Evolutionary conservation across 2,113 vertebrate genomes (phyloP), one percentile per base, ranked within the genome.

Genomic region (Paedocypris sp.): DNA sequence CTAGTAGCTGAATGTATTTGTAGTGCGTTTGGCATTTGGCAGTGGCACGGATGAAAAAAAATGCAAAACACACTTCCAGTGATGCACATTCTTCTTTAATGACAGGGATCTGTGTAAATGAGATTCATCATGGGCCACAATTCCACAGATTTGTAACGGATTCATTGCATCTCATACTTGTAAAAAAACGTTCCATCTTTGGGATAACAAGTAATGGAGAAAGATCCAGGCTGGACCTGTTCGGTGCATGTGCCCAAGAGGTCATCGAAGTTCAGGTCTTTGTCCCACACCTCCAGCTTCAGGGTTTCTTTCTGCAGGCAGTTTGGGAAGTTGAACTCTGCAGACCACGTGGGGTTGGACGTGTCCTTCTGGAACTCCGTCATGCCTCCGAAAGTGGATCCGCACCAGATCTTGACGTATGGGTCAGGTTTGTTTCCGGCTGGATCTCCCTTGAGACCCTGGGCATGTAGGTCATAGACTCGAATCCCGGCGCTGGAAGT

Each of bases 271-370:
- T 19, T 42, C 13, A 68, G 13, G 10, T 68, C 52, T 33, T 63
- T 58, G 52, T 68, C 66, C 66, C 66, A 68, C 20, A 68, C 35
- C 38, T 68, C 51, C 3, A 68, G 9, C 15, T 26, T 63, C 8
- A 62, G 52, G 45, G 2, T 18, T 5, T 50, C 19, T 3, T 19
- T 11, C 2, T 3, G 3, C 12, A 2, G 43, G 28, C 60, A 54
- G 10, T 29, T 5, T 0, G 18, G 25, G 20, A 68, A 63, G 38
- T 11, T 26, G 16, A 68, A 63, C 4, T 3, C 10, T 3, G 43
- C 29, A 4, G n/a, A 18, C 60, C 60, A 62, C 1, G 7, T 4
- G 4, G 59, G 66, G 4, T 25, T 62, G 10, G 26, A 6, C 2
- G 6, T 57, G 16, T 20, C 13, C 4, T 31, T 32, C 2, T 23